Evolutionary conservation across 1,140 invertebrate genomes (phyloP).

Genomic region (Wasmannia auropunctata): DNA sequence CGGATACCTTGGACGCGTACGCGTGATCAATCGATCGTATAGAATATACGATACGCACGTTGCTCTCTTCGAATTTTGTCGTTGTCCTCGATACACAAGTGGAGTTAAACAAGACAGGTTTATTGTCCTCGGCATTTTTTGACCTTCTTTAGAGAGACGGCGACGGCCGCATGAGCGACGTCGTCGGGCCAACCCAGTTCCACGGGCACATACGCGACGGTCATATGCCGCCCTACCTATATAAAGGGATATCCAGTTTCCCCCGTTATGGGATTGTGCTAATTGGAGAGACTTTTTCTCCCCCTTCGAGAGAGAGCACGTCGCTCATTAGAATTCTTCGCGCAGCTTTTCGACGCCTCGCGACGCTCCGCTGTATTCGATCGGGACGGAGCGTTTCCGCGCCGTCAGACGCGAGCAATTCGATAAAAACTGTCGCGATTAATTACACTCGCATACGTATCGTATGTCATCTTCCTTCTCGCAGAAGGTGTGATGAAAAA

Average conservation of each 20-base stretch:
- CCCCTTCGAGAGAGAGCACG: neutral
- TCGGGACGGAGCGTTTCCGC: slow-evolving; percentile 9
- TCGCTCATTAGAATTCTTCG: slow-evolving; percentile 46
- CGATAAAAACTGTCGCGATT: neutral
- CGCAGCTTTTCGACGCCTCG: neutral
- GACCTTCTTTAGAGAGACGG: slow-evolving; percentile 56
- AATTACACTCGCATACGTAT: neutral
- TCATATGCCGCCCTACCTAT: slow-evolving; percentile 27
- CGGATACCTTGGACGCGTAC: neutral
- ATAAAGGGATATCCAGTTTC: slow-evolving; percentile 30
- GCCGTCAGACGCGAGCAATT: slow-evolving; percentile 4
- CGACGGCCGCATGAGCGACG: slow-evolving; percentile 37
- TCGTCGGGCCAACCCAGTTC: slow-evolving; percentile 41
- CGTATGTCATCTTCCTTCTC: neutral
- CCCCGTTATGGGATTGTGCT: slow-evolving; percentile 52
- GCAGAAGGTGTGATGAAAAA: neutral
- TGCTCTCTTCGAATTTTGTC: slow-evolving; percentile 14
- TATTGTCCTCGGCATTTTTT: slow-evolving; percentile 60
- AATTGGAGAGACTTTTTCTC: slow-evolving; percentile 52
- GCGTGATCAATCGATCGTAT: neutral
- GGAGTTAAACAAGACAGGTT: slow-evolving; percentile 46
- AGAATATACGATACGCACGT: neutral
- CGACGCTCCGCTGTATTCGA: neutral
- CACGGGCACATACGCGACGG: neutral
- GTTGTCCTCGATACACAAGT: slow-evolving; percentile 15